Evolutionary conservation across 2,797 vertebrate genomes (phyloP), one percentile per base, ranked within the genome.

Genomic region (Urophycis tenuis): DNA sequence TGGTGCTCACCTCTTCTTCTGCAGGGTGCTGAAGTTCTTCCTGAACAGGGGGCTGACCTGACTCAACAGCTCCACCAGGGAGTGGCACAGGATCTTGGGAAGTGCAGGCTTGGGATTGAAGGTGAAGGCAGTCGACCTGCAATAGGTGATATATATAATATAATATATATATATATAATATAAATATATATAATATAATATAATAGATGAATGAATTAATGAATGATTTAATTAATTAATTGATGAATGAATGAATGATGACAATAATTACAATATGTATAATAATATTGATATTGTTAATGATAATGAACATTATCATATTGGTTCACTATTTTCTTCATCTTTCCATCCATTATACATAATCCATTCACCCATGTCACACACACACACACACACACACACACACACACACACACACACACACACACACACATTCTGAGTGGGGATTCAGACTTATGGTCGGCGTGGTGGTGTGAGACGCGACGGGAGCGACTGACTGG

Each of bases 1-100:
- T 33, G 30, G 31, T 64, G 15, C 82, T 85, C 92, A 96, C 97
- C 96, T 96, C 89, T 93, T 98, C 90, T 95, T 97, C 91, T 98
- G 95, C 79, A 98, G 91, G 72, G 90, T 84, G 0, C 90, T 92
- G 49, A 98, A 97, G 90, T 95, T 96, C 89, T 94, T 98, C 92
- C 95, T 98, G 92, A 99, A 99, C 78, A 92, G 87, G n/a, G 95
- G 95, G 90, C 97, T 98, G 91, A 97, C 95, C 87, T 97, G 97
- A 89, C 91, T 95, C 82, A 98, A 92, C 76, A 99, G 94, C 85
- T 98, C 96, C 72, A 97, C 94, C 74, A 99, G 89, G 88, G 96
- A 96, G 91, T 98, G 97, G 92, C 95, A 96, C 81, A 97, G 93
- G 91, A 94, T 93, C 85, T 94, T 97, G 84, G 97, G 96, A 82